Evolutionary conservation across 2,888 invertebrate species (phyloP).

Genomic region (Kuschelorhynchus macadamiae): DNA sequence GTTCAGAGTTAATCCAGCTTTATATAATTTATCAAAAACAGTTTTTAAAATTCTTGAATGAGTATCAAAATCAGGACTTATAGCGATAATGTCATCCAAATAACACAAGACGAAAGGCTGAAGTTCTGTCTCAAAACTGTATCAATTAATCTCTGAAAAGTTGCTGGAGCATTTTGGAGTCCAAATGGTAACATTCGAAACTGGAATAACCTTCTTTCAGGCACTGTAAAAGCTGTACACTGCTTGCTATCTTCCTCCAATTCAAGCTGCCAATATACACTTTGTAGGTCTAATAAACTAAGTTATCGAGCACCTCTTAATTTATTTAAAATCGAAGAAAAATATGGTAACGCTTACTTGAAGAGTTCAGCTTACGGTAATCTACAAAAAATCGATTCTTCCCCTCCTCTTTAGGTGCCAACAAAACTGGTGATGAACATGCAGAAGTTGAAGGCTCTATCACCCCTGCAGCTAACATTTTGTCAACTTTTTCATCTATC

Average conservation of each 20-base stretch:
- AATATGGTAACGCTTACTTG: slow-evolving; percentile 57
- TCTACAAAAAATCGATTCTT: slow-evolving; percentile 56
- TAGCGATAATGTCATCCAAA: slow-evolving; percentile 53
- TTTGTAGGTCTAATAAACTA: slow-evolving; percentile 56
- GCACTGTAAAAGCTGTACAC: slow-evolving; percentile 59
- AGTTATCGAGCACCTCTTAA: slow-evolving; percentile 57
- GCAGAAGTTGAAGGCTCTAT: slow-evolving; percentile 36
- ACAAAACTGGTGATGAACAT: slow-evolving; percentile 55
- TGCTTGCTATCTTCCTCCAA: slow-evolving; percentile 48
- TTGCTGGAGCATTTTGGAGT: slow-evolving; percentile 56
- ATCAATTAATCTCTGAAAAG: slow-evolving; percentile 58
- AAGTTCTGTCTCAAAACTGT: slow-evolving; percentile 52
- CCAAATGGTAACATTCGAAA: slow-evolving; percentile 60
- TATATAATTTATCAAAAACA: neutral
- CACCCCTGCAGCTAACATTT: slow-evolving; percentile 53
- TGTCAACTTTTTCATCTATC: slow-evolving; percentile 55
- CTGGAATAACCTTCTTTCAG: slow-evolving; percentile 55
- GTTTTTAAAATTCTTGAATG: slow-evolving; percentile 36
- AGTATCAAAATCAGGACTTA: slow-evolving; percentile 49
- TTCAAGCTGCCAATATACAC: slow-evolving; percentile 57
- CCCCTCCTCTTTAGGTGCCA: slow-evolving; percentile 54
- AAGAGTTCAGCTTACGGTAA: slow-evolving; percentile 56
- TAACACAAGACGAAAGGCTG: slow-evolving; percentile 52
- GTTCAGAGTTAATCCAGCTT: too few relatives aligned
- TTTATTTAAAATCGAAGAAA: slow-evolving; percentile 56